Evolutionary conservation across 2,113 vertebrate genomes (phyloP), one percentile per base, ranked within the genome.

Genomic region (Pantherophis guttatus): DNA sequence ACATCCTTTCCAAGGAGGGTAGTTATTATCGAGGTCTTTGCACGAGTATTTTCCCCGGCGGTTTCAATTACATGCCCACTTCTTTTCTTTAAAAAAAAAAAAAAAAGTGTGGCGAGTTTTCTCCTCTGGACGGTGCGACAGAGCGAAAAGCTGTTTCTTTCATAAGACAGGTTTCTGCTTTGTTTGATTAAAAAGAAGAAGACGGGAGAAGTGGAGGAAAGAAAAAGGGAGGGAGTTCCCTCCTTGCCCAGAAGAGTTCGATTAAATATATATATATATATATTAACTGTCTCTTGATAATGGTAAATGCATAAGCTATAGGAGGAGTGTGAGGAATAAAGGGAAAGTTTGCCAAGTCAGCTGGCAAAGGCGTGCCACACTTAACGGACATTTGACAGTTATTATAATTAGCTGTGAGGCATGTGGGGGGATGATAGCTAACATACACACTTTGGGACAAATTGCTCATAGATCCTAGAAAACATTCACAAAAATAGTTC

Each of bases 381-480:
- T 98, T 98, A 97, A 95, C 97, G 97, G 98, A 96, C 97, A 98
- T 98, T 98, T 98, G 98, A 98, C 98, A 98, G 98, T 98, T 98
- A 98, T 98, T 97, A 98, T 98, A 98, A 98, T 98, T 97, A 98
- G 97, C 97, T 94, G 92, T 95, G 96, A 87, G 50, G 50, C 86
- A 29, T 29, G 89, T 33, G 12, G 81, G 26, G 8, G 59, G 24
- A 1, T 2, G 8, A 24, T 96, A 96, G 97, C 94, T 94, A 91
- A 95, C 90, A 48, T 93, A 97, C 97, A 96, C 97, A 97, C 97
- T 98, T 96, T 96, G 97, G 97, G 97, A 97, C 96, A 96, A 97
- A 97, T 95, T 97, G 96, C 97, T 98, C 96, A 92, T 95, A 97
- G 96, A 97, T 97, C 96, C 95, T 92, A 96, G 97, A 97, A 97